Base-by-base conservation (phyloP, 2,888 invertebrate species). In the Drosophila yooni region DNA sequence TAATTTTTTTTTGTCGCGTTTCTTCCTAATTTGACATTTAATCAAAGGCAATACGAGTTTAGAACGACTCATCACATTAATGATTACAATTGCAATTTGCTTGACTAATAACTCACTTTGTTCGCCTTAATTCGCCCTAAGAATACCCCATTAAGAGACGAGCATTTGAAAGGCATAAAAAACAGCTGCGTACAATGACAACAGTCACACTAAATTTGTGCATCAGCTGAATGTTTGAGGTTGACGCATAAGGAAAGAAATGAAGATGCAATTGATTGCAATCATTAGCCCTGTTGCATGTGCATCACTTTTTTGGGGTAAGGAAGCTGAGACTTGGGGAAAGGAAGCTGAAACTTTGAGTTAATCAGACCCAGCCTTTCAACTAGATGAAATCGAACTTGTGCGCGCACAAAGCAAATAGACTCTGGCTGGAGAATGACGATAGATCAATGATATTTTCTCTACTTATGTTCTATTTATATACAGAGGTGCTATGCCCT, bases 401-500 rank as follows among this genome's bases (percentile, higher is more conserved):
- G 13, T 13, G 13, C 6, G 6, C 3, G 21, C 3, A 13, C 15
- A 27, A 27, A 3, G 27, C 8, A 27, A 63, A 65, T 27, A 21
- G 5, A 51, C 31, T 63, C 15, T 1, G 33, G 34, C n/a, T 34
- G n/a, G 33, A 27, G 11, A 27, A 8, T 46, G 7, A 2, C 38
- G 40, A 64, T 15, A 8, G n/a, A 25, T 18, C 36, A n/a, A 8
- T 18, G 11, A 21, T 25, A 21, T 48, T 62, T 40, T 21, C 46
- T 18, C 10, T 54, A 52, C 40, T 33, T 61, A 51, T 40, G 64
- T 3, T 8, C 21, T 34, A 51, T 50, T 54, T 25, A 18, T 7
- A 59, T 40, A 21, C 21, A 10, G 38, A 60, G 64, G 65, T 68
- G 79, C 69, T 65, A 69, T 78, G 31, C 52, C 29, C 27, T 29